Evolutionary conservation across 2,113 vertebrate genomes (phyloP).

Genomic region (Macrotis lagotis): DNA sequence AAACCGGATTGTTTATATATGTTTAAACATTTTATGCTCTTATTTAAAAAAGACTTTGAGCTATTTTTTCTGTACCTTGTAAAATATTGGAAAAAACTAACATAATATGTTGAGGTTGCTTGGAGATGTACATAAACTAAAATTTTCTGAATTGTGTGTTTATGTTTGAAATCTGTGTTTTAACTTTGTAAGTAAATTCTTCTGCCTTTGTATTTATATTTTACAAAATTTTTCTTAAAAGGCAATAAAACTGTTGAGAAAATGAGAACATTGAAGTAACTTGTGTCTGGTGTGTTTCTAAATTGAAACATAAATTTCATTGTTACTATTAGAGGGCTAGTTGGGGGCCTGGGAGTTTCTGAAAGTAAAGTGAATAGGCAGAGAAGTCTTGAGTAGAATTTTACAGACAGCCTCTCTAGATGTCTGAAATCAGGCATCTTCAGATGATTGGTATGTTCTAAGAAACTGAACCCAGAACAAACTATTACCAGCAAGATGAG

Average conservation of each 20-base stretch:
- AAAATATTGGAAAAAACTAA: slow-evolving; percentile 96
- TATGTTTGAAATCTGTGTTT: slow-evolving; percentile 96
- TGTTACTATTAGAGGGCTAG: neutral
- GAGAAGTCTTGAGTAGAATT: neutral
- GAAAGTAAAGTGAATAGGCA: neutral
- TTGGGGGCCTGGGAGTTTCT: too few relatives aligned
- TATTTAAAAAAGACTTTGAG: slow-evolving; percentile 98
- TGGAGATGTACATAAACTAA: slow-evolving; percentile 98
- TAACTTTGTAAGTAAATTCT: slow-evolving; percentile 99
- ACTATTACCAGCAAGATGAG: neutral
- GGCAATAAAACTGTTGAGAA: slow-evolving; percentile 93
- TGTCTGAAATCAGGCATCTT: neutral
- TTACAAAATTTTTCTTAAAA: slow-evolving; percentile 99
- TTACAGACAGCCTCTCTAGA: neutral
- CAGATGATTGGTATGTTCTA: neutral
- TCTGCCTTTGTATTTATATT: slow-evolving; percentile 99
- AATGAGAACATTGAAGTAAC: slow-evolving; percentile 78
- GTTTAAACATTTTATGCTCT: slow-evolving; percentile 94
- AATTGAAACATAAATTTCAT: neutral
- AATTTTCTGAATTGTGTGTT: slow-evolving; percentile 95
- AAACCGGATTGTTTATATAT: slow-evolving; percentile 90
- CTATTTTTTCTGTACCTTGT: slow-evolving; percentile 96
- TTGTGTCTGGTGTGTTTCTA: slow-evolving; percentile 55
- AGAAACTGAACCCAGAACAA: neutral
- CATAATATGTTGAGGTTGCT: slow-evolving; percentile 92